These are phyloP conservation scores for Progne subis DNA, from an alignment of 2,113 vertebrate genomes.

Conservation along the genomic window DNA sequence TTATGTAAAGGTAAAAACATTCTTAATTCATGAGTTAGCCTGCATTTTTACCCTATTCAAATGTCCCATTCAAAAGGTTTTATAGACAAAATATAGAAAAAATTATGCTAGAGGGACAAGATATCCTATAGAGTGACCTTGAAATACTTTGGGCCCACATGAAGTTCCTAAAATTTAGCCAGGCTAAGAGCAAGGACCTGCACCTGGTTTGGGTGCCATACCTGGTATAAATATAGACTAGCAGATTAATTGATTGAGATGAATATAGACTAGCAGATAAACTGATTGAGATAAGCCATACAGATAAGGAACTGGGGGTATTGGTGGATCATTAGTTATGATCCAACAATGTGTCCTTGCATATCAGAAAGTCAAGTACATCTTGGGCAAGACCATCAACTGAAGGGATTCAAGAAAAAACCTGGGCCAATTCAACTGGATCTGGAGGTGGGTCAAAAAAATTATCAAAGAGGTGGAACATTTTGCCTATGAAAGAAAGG, in stretches of 20 bases:
- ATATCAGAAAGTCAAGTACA: not conserved
- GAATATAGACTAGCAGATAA: fast-evolving
- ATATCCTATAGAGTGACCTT: not conserved
- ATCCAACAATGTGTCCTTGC: not conserved
- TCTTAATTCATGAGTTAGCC: not conserved
- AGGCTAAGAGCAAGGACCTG: not conserved
- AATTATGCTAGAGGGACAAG: not conserved
- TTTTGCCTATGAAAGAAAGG: not conserved
- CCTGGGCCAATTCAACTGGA: fast-evolving
- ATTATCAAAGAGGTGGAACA: no score
- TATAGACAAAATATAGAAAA: not conserved
- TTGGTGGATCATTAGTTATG: not conserved
- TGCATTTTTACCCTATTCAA: not conserved
- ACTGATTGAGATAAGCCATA: not conserved
- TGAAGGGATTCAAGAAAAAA: not conserved
- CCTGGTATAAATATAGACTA: not conserved
- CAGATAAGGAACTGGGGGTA: not conserved
- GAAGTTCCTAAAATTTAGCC: not conserved
- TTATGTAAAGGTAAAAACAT: not conserved
- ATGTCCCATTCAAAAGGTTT: not conserved
- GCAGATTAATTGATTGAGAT: not conserved
- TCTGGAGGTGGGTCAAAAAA: not conserved
- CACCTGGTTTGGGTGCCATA: not conserved
- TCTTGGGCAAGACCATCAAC: not conserved
- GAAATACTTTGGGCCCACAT: not conserved